These are phyloP conservation scores for Miniopterus natalensis DNA, from an alignment of 2,113 vertebrate species.

Conservation along the genomic window DNA sequence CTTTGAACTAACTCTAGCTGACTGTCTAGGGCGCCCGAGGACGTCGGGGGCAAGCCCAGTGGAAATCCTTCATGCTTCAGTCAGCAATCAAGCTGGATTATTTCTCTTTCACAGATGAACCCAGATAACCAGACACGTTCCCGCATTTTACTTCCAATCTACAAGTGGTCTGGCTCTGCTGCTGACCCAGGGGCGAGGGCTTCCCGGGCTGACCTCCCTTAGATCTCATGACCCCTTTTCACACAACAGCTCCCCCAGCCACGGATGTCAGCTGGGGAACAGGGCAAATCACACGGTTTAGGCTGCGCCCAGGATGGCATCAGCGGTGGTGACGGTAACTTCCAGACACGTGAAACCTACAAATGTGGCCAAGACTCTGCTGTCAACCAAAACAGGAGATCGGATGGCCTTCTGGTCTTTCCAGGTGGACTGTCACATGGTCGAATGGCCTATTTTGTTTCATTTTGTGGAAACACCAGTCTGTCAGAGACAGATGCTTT, in stretches of 20 bases:
- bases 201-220: neutral
- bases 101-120: conserved; percentile 85
- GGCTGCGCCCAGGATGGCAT: neutral
- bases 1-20: conserved; percentile 90
- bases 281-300: conserved; percentile 2
- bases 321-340: conserved; percentile 51
- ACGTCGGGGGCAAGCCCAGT: conserved; percentile 88
- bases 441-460: conserved; percentile 55
- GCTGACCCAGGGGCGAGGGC: neutral
- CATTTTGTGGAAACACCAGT: conserved; percentile 76
- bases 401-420: conserved; percentile 56
- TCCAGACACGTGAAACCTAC: conserved; percentile 5
- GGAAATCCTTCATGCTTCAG: conserved; percentile 87
- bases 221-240: neutral
- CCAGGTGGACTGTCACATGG: conserved; percentile 11
- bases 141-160: neutral
- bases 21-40: conserved; percentile 86
- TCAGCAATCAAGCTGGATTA: conserved; percentile 87
- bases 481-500: conserved; percentile 80
- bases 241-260: neutral
- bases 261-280: neutral
- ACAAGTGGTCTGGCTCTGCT: neutral
- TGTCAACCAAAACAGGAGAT: conserved; percentile 67
- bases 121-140: conserved; percentile 76
- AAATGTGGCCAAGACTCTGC: neutral